Evolutionary conservation across 1,140 invertebrate genomes (phyloP).

Genomic region (Drosophila varians): DNA sequence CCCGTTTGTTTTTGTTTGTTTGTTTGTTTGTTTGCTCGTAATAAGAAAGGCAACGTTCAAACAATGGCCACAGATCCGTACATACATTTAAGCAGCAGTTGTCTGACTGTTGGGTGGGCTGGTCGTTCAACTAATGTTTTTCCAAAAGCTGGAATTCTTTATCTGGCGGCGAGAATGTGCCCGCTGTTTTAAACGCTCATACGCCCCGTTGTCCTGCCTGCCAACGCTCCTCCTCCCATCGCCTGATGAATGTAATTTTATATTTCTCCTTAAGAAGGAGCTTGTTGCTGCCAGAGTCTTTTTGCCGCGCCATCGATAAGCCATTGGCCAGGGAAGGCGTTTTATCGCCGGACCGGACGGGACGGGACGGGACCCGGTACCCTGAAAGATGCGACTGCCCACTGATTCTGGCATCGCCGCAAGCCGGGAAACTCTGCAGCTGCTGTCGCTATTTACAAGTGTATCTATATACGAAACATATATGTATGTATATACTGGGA

Average conservation of each 20-base stretch:
- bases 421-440: conserved; percentile 69
- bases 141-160: conserved; percentile 51
- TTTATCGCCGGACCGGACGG: conserved; percentile 57
- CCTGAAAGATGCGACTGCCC: conserved; percentile 53
- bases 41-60: conserved; percentile 35
- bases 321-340: conserved; percentile 63
- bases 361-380: not conserved
- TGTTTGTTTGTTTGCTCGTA: conserved; percentile 44
- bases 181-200: conserved; percentile 51
- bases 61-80: conserved; percentile 36
- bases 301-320: conserved; percentile 63
- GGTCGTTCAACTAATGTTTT: conserved; percentile 63
- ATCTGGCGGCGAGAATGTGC: conserved; percentile 45
- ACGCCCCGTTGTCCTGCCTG: conserved; percentile 36
- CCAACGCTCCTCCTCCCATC: conserved; percentile 3
- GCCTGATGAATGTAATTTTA: conserved; percentile 64
- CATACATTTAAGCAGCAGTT: not conserved
- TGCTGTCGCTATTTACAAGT: conserved; percentile 26
- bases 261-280: conserved; percentile 28
- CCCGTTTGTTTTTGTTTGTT: conserved; percentile 17
- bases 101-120: conserved; percentile 7
- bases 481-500: not conserved
- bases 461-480: not conserved
- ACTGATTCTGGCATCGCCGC: conserved; percentile 45
- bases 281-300: conserved; percentile 53